A percentile compares a stretch with the other conserved stretches of the same genome.
Conservation (phyloP, 1,140 invertebrate species). For the Aphis craccivora region DNA sequence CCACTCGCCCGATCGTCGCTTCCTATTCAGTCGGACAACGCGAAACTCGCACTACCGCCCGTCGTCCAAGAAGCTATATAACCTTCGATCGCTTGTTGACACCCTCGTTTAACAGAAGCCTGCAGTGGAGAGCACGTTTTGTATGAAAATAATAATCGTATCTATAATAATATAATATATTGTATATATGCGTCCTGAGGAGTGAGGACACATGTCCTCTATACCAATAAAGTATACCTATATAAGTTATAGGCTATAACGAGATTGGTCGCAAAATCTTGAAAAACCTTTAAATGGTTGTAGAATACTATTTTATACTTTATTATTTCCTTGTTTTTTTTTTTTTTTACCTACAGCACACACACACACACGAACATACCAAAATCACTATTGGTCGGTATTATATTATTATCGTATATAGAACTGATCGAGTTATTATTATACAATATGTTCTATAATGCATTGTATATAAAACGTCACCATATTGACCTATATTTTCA, state of each 20-base stretch:
- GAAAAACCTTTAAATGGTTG: background rate
- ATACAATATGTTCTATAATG: too few species aligned
- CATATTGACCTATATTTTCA: background rate
- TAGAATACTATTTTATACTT: too few species aligned
- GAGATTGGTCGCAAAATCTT: slow-evolving; percentile 31
- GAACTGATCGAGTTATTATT: background rate
- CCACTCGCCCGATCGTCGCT: background rate
- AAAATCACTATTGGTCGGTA: background rate
- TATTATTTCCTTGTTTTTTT: background rate
- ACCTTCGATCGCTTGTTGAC: background rate
- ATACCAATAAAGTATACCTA: background rate
- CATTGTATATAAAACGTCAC: background rate
- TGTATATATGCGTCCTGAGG: background rate
- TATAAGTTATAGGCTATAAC: background rate
- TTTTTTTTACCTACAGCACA: background rate
- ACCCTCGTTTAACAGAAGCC: background rate
- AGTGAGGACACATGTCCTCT: too few species aligned
- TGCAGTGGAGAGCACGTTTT: background rate
- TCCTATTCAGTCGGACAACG: background rate
- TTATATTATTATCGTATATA: background rate
- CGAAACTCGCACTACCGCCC: background rate
- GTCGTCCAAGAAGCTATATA: background rate
- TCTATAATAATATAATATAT: background rate
- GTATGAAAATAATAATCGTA: background rate
- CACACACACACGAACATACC: background rate